Base-by-base conservation (phyloP, 2,113 vertebrate species). In the Prochilodus magdalenae region DNA sequence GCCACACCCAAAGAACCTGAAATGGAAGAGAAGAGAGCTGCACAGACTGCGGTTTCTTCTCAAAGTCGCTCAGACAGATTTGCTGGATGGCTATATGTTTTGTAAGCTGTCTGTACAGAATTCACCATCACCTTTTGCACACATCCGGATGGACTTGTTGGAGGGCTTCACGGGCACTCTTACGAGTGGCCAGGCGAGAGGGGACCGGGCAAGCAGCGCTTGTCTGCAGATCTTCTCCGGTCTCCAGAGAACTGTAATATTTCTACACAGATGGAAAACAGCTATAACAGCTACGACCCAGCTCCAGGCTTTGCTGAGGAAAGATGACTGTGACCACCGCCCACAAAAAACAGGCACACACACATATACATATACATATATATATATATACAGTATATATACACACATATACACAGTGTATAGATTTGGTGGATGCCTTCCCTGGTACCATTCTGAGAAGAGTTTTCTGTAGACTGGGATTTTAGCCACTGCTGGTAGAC, bases 1-100 rank as follows among this genome's bases (percentile, higher is more conserved):
- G 12, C 96, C 95, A 0, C 96, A 98, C 24, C 96, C 96, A 0
- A 94, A 97, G 83, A 96, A 97, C 88, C 96, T 98, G 85, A 5
- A 75, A n/a, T 49, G 8, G 49, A 13, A 26, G 36, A 27, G 57
- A 53, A 49, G 4, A 14, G 40, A 33, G 24, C 36, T 22, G 12
- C 30, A 65, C 70, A 80, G 16, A n/a, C 60, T 20, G 6, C 0
- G 66, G 13, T 0, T 44, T 44, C 40, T 44, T 4, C 40, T 22
- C 10, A 4, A 47, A 49, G 66, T 22, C 22, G 18, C 51, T 16
- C 16, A n/a, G 33, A 33, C 62, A 24, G 60, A 60, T 40, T 14
- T 62, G 16, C 11, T 16, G 8, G 15, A 12, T 60, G 59, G 14
- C 24, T 36, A 36, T 6, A 36, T 3, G 33, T 36, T 36, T 36